Evolutionary conservation across 2,113 vertebrate species (phyloP).

Genomic region (Rhagologus leucostigma): DNA sequence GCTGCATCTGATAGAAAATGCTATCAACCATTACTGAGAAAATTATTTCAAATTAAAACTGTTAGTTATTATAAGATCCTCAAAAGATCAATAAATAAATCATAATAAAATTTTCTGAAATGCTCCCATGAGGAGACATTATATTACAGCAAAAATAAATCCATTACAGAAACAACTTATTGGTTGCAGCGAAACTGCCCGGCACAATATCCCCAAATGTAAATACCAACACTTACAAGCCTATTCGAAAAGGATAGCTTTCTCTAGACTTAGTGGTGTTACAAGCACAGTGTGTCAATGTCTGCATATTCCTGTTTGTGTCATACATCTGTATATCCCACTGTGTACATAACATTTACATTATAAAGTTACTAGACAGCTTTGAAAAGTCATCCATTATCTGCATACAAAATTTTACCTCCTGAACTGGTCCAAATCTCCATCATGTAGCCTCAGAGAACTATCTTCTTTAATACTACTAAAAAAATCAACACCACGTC

Average conservation of each 20-base stretch:
- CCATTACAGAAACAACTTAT: slow-evolving; percentile 70
- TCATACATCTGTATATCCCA: neutral
- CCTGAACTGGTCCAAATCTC: neutral
- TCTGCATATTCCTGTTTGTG: neutral
- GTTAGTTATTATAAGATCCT: neutral
- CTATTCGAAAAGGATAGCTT: neutral
- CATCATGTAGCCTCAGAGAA: neutral
- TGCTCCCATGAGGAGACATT: slow-evolving; percentile 72
- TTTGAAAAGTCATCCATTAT: neutral
- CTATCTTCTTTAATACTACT: neutral
- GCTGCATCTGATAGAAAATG: neutral
- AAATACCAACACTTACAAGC: neutral
- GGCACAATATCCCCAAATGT: neutral
- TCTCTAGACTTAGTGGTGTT: neutral
- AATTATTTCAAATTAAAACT: neutral
- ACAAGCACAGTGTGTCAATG: neutral
- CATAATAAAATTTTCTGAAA: neutral
- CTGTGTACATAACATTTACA: neutral
- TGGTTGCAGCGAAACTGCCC: slow-evolving; percentile 58
- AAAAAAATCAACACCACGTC: neutral
- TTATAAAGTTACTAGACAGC: neutral
- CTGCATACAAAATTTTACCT: neutral
- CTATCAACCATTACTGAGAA: neutral
- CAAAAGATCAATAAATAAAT: neutral
- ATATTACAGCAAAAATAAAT: slow-evolving; percentile 76